phyloP scores from a whole-genome alignment of 2,113 vertebrate species.

The Falco punctatus region DNA sequence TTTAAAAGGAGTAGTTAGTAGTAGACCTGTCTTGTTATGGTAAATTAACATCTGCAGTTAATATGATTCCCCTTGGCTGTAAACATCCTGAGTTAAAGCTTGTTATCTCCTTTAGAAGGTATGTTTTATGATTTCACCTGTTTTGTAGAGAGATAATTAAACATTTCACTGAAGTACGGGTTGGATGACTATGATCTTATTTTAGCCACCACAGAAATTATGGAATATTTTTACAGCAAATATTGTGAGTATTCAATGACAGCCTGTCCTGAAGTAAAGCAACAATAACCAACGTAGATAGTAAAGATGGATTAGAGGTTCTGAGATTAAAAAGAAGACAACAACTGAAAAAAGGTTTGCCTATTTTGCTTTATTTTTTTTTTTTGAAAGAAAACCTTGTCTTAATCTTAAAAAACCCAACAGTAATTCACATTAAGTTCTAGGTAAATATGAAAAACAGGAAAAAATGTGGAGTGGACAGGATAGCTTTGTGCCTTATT shows the following conservation, averaged over 20 bases:
- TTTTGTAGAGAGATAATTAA: slow-evolving; percentile 59
- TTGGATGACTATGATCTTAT: slow-evolving; percentile 50
- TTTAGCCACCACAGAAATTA: slow-evolving; percentile 42
- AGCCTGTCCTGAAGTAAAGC: slow-evolving; percentile 13
- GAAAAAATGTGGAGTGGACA: not conserved
- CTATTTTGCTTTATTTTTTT: not conserved
- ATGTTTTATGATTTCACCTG: slow-evolving; percentile 49
- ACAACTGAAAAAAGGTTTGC: not conserved
- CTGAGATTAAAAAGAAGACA: not conserved
- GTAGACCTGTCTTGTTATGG: slow-evolving; percentile 58
- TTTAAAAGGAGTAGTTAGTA: slow-evolving; percentile 60
- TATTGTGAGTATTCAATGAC: slow-evolving; percentile 46
- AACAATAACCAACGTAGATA: not conserved
- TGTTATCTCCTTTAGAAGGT: slow-evolving; percentile 64
- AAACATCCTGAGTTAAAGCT: slow-evolving; percentile 61
- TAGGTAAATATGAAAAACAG: not conserved
- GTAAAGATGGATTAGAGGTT: not conserved
- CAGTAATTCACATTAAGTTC: not conserved
- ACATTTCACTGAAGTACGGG: slow-evolving; percentile 35
- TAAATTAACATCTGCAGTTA: slow-evolving; percentile 69
- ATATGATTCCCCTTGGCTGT: slow-evolving; percentile 58
- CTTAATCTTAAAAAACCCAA: not conserved
- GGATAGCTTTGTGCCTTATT: not conserved
- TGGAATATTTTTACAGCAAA: slow-evolving; percentile 51
- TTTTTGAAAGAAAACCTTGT: not conserved